Evolutionary conservation across 2,888 invertebrate species (phyloP).

Genomic region (Gryllus longicercus): DNA sequence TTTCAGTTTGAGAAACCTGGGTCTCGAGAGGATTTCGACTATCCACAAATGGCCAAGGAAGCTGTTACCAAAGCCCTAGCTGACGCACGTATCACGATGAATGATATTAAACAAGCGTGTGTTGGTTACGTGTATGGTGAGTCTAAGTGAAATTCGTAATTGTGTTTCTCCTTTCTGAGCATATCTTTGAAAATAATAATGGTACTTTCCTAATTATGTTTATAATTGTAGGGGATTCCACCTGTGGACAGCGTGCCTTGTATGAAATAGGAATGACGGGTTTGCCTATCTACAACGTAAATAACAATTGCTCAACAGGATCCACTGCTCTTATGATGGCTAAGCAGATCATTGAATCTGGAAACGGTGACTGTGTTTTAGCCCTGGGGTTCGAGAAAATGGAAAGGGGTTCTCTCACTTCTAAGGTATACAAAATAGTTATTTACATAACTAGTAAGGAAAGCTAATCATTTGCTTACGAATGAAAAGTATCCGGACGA

Average conservation of each 20-base stretch:
- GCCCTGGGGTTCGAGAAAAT: conserved; percentile 98
- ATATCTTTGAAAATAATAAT: too few species aligned
- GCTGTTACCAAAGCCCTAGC: conserved; percentile 81
- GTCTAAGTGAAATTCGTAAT: conserved; percentile 20
- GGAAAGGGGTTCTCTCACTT: conserved; percentile 83
- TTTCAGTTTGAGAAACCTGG: conserved; percentile 89
- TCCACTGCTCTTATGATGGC: conserved; percentile 87
- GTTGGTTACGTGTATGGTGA: conserved; percentile 87
- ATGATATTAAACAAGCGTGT: conserved; percentile 81
- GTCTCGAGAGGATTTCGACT: conserved; percentile 73
- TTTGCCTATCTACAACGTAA: conserved; percentile 96
- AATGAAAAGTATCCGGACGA: too few species aligned
- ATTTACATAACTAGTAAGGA: neutral
- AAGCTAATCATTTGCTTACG: too few species aligned
- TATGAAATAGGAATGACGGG: conserved; percentile 95
- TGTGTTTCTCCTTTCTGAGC: neutral
- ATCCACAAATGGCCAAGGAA: conserved; percentile 93
- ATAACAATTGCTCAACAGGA: conserved; percentile 98
- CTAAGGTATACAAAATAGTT: conserved; percentile 54
- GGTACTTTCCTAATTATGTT: too few species aligned
- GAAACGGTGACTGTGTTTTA: conserved; percentile 79
- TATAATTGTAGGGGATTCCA: conserved; percentile 71
- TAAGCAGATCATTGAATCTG: conserved; percentile 88
- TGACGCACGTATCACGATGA: conserved; percentile 75
- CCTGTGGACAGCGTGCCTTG: conserved; percentile 89